Conservation (phyloP, 2,113 vertebrate genomes). For the Syrmaticus mikado region DNA sequence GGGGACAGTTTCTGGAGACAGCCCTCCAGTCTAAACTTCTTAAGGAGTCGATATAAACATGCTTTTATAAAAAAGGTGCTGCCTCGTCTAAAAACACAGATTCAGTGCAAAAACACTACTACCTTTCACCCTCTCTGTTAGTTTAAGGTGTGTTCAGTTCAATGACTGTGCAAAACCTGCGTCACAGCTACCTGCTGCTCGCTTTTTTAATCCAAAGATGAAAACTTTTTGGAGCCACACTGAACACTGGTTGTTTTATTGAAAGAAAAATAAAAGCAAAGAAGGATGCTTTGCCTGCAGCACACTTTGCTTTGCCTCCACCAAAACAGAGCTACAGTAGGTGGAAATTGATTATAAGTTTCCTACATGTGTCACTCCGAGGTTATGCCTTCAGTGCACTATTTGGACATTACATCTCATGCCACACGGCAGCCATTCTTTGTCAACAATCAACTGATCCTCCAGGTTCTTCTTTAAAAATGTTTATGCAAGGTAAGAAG, state of each 20-base stretch:
- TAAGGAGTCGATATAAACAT: slow-evolving; percentile 86
- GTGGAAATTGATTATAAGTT: not conserved
- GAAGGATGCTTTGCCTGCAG: slow-evolving; percentile 19
- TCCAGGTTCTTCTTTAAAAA: not conserved
- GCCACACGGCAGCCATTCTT: fast-evolving
- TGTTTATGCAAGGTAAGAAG: not conserved
- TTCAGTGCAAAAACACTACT: slow-evolving; percentile 85
- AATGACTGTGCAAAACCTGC: slow-evolving; percentile 87
- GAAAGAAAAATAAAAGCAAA: slow-evolving; percentile 54
- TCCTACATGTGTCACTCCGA: not conserved
- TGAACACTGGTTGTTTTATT: slow-evolving; percentile 78
- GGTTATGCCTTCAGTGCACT: not conserved
- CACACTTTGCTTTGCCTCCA: not conserved
- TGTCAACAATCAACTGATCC: not conserved
- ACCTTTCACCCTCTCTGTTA: slow-evolving; percentile 93
- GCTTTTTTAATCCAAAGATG: slow-evolving; percentile 35
- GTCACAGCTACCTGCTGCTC: slow-evolving; percentile 90
- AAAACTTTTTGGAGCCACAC: slow-evolving; percentile 18
- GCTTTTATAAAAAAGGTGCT: slow-evolving; percentile 84
- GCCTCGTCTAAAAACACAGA: slow-evolving; percentile 80
- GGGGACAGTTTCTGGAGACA: slow-evolving; percentile 85
- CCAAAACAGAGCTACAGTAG: not conserved
- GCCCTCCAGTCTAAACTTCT: slow-evolving; percentile 91
- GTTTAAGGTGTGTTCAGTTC: slow-evolving; percentile 90
- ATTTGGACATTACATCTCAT: not conserved